Evolutionary conservation across 2,113 vertebrate species (phyloP).

Genomic region (Hemicordylus capensis): DNA sequence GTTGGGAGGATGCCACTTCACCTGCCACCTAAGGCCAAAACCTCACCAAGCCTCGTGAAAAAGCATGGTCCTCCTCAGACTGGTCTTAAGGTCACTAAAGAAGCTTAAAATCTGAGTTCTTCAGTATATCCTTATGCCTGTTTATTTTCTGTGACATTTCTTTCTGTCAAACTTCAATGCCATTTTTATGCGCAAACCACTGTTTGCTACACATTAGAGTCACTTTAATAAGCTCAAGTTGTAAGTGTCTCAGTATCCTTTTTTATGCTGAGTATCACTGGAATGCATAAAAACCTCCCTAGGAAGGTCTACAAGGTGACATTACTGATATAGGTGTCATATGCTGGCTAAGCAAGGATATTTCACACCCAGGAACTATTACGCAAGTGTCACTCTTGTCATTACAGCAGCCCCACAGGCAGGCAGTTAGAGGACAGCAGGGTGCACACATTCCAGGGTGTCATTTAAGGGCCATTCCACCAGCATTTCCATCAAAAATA

Average conservation of each 20-base stretch:
- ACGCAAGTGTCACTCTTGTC: constrained; percentile 49
- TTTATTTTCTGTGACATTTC: not conserved
- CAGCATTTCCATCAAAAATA: constrained; percentile 23
- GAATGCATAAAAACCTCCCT: constrained; percentile 8
- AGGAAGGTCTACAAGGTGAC: constrained; percentile 39
- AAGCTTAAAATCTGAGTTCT: not conserved
- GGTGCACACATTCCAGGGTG: not conserved
- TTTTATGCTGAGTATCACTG: constrained; percentile 25
- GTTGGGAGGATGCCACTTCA: no score
- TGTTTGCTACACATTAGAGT: not conserved
- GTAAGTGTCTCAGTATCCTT: not conserved
- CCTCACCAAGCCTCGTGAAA: no score
- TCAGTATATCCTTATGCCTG: not conserved
- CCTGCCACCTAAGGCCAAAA: no score
- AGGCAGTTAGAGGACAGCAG: constrained; percentile 20
- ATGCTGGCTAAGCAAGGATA: constrained; percentile 30
- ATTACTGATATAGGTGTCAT: constrained; percentile 36
- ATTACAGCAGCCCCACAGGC: constrained; percentile 32
- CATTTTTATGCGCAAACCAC: not conserved
- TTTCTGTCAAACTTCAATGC: not conserved
- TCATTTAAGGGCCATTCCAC: constrained; percentile 17
- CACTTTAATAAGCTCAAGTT: not conserved
- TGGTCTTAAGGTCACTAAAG: not conserved
- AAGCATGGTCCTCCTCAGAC: no score
- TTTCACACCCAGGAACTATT: constrained; percentile 47